Evolutionary conservation across 1,140 invertebrate species (phyloP).

Genomic region (Leptonema lineaticorne): DNA sequence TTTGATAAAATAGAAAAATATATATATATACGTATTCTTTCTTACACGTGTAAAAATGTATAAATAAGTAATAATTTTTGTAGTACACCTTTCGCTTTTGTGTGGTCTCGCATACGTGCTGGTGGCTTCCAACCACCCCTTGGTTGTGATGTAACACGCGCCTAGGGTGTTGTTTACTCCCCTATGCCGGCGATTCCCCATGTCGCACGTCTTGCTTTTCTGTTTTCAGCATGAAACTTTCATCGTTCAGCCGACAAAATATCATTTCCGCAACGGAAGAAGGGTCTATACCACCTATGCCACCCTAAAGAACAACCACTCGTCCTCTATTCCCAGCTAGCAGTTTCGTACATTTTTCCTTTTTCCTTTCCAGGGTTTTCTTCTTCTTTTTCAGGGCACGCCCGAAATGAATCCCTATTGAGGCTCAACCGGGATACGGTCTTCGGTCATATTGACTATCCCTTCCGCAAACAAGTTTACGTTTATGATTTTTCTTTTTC

Average conservation of each 20-base stretch:
- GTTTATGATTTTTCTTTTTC: slow-evolving; percentile 27
- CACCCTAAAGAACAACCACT: slow-evolving; percentile 19
- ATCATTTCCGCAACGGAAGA: slow-evolving; percentile 28
- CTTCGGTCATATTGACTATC: slow-evolving; percentile 31
- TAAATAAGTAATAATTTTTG: neutral
- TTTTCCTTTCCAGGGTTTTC: neutral
- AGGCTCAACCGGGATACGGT: slow-evolving; percentile 26
- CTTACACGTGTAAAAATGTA: neutral
- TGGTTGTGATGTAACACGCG: slow-evolving; percentile 33
- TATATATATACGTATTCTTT: too few species aligned
- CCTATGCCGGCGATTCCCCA: slow-evolving; percentile 20
- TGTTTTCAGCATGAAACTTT: slow-evolving; percentile 36
- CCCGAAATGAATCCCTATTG: slow-evolving; percentile 26
- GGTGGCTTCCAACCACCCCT: neutral
- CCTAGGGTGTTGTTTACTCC: slow-evolving; percentile 33
- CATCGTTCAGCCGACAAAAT: slow-evolving; percentile 33
- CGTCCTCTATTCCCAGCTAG: slow-evolving; percentile 20
- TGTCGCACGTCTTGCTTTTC: slow-evolving; percentile 32
- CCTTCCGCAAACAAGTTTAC: slow-evolving; percentile 32
- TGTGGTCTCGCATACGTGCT: neutral
- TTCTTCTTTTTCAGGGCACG: slow-evolving; percentile 12
- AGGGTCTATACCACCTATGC: too few species aligned
- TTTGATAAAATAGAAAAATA: too few species aligned
- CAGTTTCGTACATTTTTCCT: neutral
- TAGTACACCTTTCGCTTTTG: slow-evolving; percentile 14